phyloP scores from a whole-genome alignment of 2,888 invertebrate genomes.

The Pachydiplax longipennis region DNA sequence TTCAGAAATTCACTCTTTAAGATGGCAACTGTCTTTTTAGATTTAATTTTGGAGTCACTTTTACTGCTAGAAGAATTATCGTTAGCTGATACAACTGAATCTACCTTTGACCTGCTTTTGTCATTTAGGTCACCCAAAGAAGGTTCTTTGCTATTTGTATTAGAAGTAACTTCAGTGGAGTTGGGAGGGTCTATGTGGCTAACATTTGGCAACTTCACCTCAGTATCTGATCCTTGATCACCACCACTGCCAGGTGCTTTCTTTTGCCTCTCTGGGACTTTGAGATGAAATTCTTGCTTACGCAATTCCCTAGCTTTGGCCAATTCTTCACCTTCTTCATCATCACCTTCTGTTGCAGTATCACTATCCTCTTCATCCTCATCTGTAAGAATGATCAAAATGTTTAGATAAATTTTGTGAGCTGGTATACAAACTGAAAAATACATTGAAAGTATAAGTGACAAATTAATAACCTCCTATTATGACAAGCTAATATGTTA shows the following conservation, averaged over 20 bases:
- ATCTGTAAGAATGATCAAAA: constrained; percentile 44
- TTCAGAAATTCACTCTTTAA: constrained; percentile 31
- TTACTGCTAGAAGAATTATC: not conserved
- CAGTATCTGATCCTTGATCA: constrained; percentile 73
- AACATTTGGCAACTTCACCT: constrained; percentile 66
- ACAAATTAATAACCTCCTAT: no score
- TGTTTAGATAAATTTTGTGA: not conserved
- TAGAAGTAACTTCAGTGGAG: not conserved
- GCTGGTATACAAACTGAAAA: no score
- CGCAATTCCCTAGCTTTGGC: constrained; percentile 72
- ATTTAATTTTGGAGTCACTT: not conserved
- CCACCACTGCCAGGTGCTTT: constrained; percentile 56
- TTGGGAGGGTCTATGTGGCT: not conserved
- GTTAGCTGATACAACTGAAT: not conserved
- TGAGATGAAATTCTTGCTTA: constrained; percentile 72
- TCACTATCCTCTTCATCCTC: constrained; percentile 68
- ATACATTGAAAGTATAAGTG: no score
- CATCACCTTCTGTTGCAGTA: constrained; percentile 69
- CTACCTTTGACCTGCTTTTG: not conserved
- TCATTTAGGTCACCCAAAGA: not conserved
- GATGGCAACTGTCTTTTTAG: not conserved
- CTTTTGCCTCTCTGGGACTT: constrained; percentile 62
- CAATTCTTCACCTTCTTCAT: constrained; percentile 67
- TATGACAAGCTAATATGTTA: no score
- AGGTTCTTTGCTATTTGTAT: not conserved